Evolutionary conservation across 2,888 invertebrate genomes (phyloP), one percentile per base, ranked within the genome.

Genomic region (Sclerodermus sp.): DNA sequence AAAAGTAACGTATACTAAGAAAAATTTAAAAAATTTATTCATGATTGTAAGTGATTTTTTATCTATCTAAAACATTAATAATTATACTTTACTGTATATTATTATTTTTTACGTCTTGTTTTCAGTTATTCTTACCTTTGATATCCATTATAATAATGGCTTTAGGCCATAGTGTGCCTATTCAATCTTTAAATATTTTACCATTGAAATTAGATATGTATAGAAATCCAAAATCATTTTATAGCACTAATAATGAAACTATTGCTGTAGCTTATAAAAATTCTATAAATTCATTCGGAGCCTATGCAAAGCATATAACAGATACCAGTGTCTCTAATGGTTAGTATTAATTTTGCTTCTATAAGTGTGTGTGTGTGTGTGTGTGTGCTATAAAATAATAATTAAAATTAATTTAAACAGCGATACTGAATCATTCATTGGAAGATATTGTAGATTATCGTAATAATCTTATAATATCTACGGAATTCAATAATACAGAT

Each of bases 391-490:
- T n/a, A n/a, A n/a, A n/a, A n/a, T n/a, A n/a, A n/a, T 39, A 6
- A 9, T 45, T 15, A 14, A n/a, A 9, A 8, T 16, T 38, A 18
- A 23, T 23, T 23, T 23, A 15, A 14, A 36, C 49, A 84, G 83
- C 68, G 30, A 55, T 83, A 0, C 62, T 84, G 4, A 60, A 70
- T 1, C 62, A 70, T 1, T 79, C 79, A 1, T 58, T 60, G 14
- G 34, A 57, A 0, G 74, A 81, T 46, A 60, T 79, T 8, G 60
- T 78, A 0, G 73, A 78, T 1, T 85, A 83, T 59, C 78, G 78
- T 45, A 79, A 80, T 45, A 79, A 81, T 39, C 78, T 82, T 41
- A 70, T 85, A 5, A 71, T 79, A 0, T 84, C 83, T 1, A 69
- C 82, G 0, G 82, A 83, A 67, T 81, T 83, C 49, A 76, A 74